Evolutionary conservation across 2,888 invertebrate species (phyloP).

Genomic region (Patella pellucida): DNA sequence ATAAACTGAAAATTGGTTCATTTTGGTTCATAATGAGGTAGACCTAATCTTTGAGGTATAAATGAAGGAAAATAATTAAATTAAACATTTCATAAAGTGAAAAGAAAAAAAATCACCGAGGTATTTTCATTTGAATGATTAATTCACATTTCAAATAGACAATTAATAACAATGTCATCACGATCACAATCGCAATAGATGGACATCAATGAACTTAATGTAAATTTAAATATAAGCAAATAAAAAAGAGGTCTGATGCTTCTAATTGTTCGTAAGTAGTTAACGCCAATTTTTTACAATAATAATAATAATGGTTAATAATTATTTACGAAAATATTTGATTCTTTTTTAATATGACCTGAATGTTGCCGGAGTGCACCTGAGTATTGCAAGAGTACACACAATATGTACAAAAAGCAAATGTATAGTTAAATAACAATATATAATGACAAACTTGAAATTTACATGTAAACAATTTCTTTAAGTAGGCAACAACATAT

Average conservation of each 20-base stretch:
- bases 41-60: conserved; percentile 10
- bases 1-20: conserved; percentile 9
- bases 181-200: too few relatives aligned
- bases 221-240: too few relatives aligned
- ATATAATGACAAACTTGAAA: background rate
- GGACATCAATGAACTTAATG: too few relatives aligned
- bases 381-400: background rate
- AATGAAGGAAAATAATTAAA: conserved; percentile 3
- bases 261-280: too few relatives aligned
- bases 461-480: background rate
- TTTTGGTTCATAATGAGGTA: background rate
- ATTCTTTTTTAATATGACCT: background rate
- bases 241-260: too few relatives aligned
- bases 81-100: conserved; percentile 1
- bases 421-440: background rate
- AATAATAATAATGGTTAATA: too few relatives aligned
- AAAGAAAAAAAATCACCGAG: conserved; percentile 10
- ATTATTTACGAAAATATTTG: background rate
- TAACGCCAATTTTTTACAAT: too few relatives aligned
- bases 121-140: conserved; percentile 6
- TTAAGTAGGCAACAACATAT: conserved; percentile 11
- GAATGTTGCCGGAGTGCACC: conserved; percentile 3
- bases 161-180: too few relatives aligned
- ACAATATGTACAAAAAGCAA: conserved; percentile 4
- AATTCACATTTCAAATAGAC: background rate